Conservation (phyloP, 2,888 invertebrate genomes). For the Digitonthophagus gazella region DNA sequence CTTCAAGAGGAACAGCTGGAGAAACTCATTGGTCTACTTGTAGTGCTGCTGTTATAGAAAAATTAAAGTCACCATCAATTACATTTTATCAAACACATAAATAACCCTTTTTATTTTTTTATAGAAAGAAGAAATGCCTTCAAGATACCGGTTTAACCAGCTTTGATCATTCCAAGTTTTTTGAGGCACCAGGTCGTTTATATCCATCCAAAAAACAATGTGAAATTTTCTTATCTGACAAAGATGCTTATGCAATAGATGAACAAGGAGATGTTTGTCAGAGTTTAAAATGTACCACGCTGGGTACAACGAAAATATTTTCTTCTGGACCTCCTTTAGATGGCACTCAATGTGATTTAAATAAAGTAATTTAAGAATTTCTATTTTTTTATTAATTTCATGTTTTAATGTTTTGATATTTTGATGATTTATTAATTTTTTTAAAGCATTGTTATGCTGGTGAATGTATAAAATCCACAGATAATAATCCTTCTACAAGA, state of each 20-base stretch:
- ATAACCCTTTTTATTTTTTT: slow-evolving; percentile 7
- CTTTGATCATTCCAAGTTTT: slow-evolving; percentile 62
- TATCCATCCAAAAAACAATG: slow-evolving; percentile 76
- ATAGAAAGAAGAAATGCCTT: slow-evolving; percentile 65
- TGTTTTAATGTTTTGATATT: neutral
- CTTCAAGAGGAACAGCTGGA: slow-evolving; percentile 73
- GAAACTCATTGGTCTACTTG: slow-evolving; percentile 78
- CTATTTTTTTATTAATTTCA: neutral
- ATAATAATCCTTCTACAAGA: slow-evolving; percentile 46
- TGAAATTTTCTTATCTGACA: slow-evolving; percentile 67
- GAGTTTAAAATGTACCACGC: slow-evolving; percentile 69
- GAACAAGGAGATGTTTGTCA: slow-evolving; percentile 58
- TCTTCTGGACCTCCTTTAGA: slow-evolving; percentile 81
- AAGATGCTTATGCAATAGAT: slow-evolving; percentile 59
- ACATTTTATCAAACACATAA: slow-evolving; percentile 1
- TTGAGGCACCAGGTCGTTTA: slow-evolving; percentile 65
- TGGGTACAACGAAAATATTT: slow-evolving; percentile 71
- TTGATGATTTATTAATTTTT: slow-evolving; percentile 7
- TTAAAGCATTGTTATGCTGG: slow-evolving; percentile 68
- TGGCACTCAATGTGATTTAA: slow-evolving; percentile 69
- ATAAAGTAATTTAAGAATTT: slow-evolving; percentile 54
- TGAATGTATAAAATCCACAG: slow-evolving; percentile 54
- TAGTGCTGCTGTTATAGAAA: slow-evolving; percentile 65
- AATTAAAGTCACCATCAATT: slow-evolving; percentile 54
- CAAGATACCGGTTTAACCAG: slow-evolving; percentile 55